These are phyloP conservation scores for Sipha maydis DNA, from an alignment of 2,888 invertebrate genomes.

Conservation along the genomic window DNA sequence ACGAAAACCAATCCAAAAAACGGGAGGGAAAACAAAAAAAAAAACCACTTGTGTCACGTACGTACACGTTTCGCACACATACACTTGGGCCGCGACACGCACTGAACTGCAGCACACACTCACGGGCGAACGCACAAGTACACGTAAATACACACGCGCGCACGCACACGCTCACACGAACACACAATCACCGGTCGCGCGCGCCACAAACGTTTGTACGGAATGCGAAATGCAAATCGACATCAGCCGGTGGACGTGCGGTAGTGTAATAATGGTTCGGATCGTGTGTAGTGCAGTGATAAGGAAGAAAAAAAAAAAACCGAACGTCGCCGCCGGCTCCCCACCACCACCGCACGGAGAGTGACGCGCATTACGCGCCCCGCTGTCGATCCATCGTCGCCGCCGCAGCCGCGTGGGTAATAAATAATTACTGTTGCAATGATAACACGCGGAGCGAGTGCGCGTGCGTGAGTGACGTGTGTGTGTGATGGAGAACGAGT, in stretches of 20 bases:
- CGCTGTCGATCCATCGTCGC: background rate
- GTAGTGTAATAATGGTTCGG: background rate
- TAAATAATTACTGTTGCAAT: background rate
- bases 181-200: too few species aligned
- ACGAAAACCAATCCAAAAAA: background rate
- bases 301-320: background rate
- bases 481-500: background rate
- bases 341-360: background rate
- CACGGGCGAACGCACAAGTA: background rate
- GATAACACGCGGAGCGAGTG: background rate
- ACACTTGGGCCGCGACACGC: background rate
- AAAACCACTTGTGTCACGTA: background rate
- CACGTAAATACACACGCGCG: background rate
- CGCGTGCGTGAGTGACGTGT: background rate
- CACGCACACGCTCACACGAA: background rate
- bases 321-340: background rate
- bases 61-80: background rate
- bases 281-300: background rate
- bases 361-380: background rate
- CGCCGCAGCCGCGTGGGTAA: background rate
- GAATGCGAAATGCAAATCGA: background rate
- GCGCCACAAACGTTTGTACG: background rate
- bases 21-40: background rate
- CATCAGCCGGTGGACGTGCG: background rate
- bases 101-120: background rate